These are phyloP conservation scores for Stegastes partitus DNA, from an alignment of 2,113 vertebrate genomes.

Conservation along the genomic window DNA sequence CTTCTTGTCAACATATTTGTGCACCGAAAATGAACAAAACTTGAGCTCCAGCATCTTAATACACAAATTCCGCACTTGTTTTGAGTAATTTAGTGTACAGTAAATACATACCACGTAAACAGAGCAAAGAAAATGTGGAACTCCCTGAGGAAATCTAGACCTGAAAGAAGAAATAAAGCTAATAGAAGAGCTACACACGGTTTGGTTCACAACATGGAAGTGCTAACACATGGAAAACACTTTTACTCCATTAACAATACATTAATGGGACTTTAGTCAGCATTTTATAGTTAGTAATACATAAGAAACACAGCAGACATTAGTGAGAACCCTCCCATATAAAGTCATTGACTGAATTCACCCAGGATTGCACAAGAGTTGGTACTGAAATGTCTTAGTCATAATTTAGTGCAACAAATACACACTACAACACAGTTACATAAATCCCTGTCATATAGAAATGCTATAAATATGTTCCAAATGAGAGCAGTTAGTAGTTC, in stretches of 20 bases:
- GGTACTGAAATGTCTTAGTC: background rate
- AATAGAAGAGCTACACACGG: too few species aligned
- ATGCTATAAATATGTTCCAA: background rate
- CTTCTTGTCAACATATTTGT: too few species aligned
- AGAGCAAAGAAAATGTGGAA: too few species aligned
- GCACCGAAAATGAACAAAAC: too few species aligned
- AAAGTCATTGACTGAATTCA: background rate
- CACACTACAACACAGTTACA: background rate
- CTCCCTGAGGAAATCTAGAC: too few species aligned
- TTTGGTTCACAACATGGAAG: background rate
- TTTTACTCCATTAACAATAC: background rate
- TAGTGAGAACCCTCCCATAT: too few species aligned
- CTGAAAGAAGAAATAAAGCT: too few species aligned
- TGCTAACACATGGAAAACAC: background rate
- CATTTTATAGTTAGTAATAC: background rate
- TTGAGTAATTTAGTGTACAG: background rate
- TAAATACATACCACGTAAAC: too few species aligned
- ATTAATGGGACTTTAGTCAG: background rate
- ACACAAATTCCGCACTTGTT: background rate
- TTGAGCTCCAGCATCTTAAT: background rate
- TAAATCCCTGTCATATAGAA: background rate
- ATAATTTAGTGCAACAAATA: too few species aligned
- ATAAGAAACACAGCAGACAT: background rate
- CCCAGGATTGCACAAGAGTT: background rate
- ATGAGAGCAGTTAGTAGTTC: background rate